phyloP scores from a whole-genome alignment of 2,888 invertebrate genomes.

The Thereva nobilitata region DNA sequence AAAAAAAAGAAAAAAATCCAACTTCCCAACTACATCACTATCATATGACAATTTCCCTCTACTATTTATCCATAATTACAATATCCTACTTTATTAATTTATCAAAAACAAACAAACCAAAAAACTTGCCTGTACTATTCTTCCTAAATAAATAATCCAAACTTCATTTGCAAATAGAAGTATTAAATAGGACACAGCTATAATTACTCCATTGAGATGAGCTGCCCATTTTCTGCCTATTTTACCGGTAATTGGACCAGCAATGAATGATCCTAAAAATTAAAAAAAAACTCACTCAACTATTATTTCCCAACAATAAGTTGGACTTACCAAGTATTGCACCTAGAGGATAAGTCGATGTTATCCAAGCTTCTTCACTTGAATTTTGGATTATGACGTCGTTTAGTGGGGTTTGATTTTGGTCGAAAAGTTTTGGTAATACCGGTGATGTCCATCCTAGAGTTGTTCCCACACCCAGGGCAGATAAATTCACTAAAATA shows the following conservation, averaged over 20 bases:
- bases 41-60: too few relatives aligned
- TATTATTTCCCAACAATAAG: neutral
- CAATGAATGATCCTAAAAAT: neutral
- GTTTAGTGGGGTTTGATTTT: neutral
- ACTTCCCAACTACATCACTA: too few relatives aligned
- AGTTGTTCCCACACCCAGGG: neutral
- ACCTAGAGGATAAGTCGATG: neutral
- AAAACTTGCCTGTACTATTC: neutral
- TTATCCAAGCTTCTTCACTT: neutral
- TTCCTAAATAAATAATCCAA: neutral
- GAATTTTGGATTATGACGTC: accelerated
- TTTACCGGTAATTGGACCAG: neutral
- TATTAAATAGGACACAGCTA: neutral
- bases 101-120: too few relatives aligned
- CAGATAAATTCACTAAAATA: neutral
- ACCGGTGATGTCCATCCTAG: neutral
- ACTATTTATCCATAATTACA: too few relatives aligned
- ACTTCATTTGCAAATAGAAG: neutral
- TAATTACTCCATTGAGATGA: neutral
- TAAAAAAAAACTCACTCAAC: neutral
- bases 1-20: too few relatives aligned
- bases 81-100: too few relatives aligned
- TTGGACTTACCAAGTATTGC: neutral
- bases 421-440: neutral
- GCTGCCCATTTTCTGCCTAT: neutral